Percentiles rank a stretch among this genome's conserved stretches.
These are phyloP conservation scores for Pseudorhiza aurosa DNA, from an alignment of 30 jellyfish, hydroid and myxozoan genomes.

Conservation along the genomic window DNA sequence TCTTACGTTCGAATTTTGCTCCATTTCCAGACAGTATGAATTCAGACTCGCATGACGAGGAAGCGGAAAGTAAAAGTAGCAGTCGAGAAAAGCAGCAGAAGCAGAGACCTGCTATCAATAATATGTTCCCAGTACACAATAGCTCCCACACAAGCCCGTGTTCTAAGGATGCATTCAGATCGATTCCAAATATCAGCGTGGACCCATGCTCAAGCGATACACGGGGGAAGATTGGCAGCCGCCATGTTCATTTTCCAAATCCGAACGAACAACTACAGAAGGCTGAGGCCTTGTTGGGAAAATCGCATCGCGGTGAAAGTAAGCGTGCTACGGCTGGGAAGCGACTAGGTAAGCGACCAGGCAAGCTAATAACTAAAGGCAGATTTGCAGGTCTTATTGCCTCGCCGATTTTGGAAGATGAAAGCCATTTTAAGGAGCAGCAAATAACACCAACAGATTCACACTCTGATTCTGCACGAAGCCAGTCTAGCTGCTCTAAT, in stretches of 20 bases:
- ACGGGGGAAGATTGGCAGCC: not conserved
- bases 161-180: not conserved
- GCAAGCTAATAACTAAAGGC: constrained; percentile 33
- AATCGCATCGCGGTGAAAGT: not conserved
- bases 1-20: not conserved
- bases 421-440: constrained; percentile 11
- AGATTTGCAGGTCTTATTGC: constrained; percentile 55
- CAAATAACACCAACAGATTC: constrained; percentile 2
- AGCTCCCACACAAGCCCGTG: not conserved
- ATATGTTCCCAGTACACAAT: not conserved
- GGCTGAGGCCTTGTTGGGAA: not conserved
- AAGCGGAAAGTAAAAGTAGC: not conserved
- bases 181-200: not conserved
- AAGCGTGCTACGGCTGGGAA: not conserved
- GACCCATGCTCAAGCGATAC: not conserved
- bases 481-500: constrained; percentile 65
- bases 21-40: constrained; percentile 25
- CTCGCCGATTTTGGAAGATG: constrained; percentile 29
- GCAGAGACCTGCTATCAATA: constrained; percentile 1
- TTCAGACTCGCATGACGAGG: constrained; percentile 15
- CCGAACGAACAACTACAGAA: not conserved
- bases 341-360: not conserved
- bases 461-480: constrained; percentile 62
- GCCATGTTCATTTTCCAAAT: constrained; percentile 52
- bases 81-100: not conserved